A percentile compares a stretch with the other conserved stretches of the same genome.
Conservation (phyloP, 1,140 invertebrate genomes). For the Anoplophora glabripennis region DNA sequence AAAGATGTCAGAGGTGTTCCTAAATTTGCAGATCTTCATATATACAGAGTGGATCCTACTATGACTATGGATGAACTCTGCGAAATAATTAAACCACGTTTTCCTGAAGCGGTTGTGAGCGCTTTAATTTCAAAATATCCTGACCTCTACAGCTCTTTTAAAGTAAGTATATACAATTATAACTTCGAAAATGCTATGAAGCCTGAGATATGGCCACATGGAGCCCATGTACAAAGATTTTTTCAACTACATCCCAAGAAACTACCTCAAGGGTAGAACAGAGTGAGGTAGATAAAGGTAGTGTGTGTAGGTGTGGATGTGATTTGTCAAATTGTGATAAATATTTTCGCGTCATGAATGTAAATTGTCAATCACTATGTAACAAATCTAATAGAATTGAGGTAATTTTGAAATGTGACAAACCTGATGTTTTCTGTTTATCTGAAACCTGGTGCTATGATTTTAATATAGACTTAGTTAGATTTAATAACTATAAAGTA, state of each 20-base stretch:
- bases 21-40: no score
- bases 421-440: neutral
- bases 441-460: neutral
- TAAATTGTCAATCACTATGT: neutral
- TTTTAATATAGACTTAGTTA: neutral
- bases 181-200: constrained; percentile 8
- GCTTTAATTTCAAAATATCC: constrained; percentile 1
- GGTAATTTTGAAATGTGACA: neutral
- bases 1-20: no score
- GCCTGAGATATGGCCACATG: constrained; percentile 6
- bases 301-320: no score
- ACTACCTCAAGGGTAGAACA: neutral
- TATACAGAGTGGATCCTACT: no score
- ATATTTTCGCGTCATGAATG: neutral
- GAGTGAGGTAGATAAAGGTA: no score
- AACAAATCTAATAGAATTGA: constrained; percentile 1
- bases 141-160: constrained; percentile 3
- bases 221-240: neutral
- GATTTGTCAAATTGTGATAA: no score
- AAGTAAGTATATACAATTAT: constrained; percentile 13
- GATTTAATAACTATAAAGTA: neutral
- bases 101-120: neutral
- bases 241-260: neutral
- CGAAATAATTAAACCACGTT: neutral
- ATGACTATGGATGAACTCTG: no score